Conservation (phyloP, 2,888 invertebrate genomes). For the Marronus borbonicus region DNA sequence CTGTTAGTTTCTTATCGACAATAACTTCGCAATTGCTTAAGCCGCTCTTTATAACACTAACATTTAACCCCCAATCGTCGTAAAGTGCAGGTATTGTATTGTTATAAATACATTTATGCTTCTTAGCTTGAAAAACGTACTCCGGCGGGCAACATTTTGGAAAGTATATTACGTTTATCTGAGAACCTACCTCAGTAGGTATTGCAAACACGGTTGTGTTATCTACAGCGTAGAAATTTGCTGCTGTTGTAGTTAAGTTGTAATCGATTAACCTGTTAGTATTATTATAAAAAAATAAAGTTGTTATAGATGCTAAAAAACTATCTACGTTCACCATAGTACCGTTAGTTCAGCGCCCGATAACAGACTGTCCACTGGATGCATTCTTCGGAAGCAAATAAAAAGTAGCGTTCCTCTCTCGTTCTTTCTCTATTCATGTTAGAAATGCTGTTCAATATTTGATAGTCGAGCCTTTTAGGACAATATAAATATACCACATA, state of each 20-base stretch:
- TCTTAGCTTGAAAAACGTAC: constrained; percentile 52
- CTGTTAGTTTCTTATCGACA: constrained; percentile 54
- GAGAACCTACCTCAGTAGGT: constrained; percentile 4
- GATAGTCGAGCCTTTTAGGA: too few relatives aligned
- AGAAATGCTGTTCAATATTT: too few relatives aligned
- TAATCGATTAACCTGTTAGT: not conserved
- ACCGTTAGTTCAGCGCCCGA: constrained; percentile 5
- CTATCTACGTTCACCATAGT: constrained; percentile 16
- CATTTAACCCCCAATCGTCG: constrained; percentile 44
- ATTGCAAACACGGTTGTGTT: not conserved
- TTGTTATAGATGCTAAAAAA: constrained; percentile 3
- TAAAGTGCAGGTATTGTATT: constrained; percentile 34
- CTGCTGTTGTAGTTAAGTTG: not conserved
- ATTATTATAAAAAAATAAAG: constrained; percentile 37
- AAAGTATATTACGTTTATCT: constrained; percentile 48
- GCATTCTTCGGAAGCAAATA: not conserved
- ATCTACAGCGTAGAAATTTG: constrained; percentile 22
- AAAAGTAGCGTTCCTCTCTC: constrained; percentile 13
- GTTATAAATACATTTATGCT: constrained; percentile 51
- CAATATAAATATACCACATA: too few relatives aligned
- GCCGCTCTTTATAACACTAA: constrained; percentile 59
- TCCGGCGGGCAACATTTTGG: constrained; percentile 56
- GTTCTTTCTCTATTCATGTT: constrained; percentile 12
- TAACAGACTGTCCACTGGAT: constrained; percentile 11
- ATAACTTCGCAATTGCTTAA: constrained; percentile 60